These are phyloP conservation scores for Ethmia dodecea DNA, from an alignment of 2,888 invertebrate genomes.

Conservation along the genomic window DNA sequence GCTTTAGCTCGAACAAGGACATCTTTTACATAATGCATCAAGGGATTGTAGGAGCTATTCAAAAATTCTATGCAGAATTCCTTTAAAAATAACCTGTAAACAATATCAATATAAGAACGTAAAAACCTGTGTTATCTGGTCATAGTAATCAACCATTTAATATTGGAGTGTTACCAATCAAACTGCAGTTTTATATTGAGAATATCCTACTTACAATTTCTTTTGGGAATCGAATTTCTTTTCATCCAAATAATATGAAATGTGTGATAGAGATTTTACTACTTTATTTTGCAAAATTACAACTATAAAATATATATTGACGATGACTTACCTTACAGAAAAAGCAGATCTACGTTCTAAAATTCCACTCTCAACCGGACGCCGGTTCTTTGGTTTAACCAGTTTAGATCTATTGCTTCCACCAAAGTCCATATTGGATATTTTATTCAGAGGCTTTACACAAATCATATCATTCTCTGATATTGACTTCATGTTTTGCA, in stretches of 20 bases:
- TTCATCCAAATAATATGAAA: no score
- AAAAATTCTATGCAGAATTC: slow-evolving; percentile 97
- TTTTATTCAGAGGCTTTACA: slow-evolving; percentile 89
- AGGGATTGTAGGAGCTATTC: slow-evolving; percentile 93
- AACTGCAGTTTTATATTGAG: no score
- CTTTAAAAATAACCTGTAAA: slow-evolving; percentile 89
- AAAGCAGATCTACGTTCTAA: slow-evolving; percentile 90
- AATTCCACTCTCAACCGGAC: slow-evolving; percentile 80
- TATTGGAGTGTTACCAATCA: no score
- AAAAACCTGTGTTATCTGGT: no score
- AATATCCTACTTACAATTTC: no score
- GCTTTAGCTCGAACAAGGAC: slow-evolving; percentile 81
- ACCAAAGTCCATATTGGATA: slow-evolving; percentile 86
- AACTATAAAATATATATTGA: background rate
- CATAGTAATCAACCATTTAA: no score
- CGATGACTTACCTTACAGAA: slow-evolving; percentile 82
- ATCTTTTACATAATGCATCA: slow-evolving; percentile 93
- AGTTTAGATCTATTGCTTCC: slow-evolving; percentile 75
- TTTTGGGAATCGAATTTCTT: no score
- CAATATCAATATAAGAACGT: no score
- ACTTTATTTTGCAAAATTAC: background rate
- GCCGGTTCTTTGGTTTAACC: slow-evolving; percentile 85
- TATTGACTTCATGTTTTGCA: slow-evolving; percentile 95
- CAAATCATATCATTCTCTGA: slow-evolving; percentile 92
- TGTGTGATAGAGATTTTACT: no score